These are phyloP conservation scores for Mus minutoides DNA, from an alignment of 2,797 vertebrate genomes.

Conservation along the genomic window DNA sequence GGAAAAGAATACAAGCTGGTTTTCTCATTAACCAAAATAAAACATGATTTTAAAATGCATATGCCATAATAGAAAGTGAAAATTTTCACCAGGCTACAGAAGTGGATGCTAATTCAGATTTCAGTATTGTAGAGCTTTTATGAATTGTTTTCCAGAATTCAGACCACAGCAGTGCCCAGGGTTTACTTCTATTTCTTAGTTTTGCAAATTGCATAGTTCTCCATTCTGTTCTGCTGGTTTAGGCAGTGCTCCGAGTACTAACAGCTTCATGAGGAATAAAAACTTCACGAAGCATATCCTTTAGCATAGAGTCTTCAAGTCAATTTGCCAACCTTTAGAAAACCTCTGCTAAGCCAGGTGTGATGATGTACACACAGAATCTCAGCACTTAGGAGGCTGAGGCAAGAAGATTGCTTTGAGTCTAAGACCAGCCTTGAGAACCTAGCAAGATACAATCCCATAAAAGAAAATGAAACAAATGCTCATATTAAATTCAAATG, in stretches of 20 bases:
- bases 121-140: not conserved
- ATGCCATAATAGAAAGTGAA: slow-evolving; percentile 36
- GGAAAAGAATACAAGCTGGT: slow-evolving; percentile 34
- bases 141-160: slow-evolving; percentile 54
- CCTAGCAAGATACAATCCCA: not conserved
- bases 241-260: not conserved
- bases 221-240: not conserved
- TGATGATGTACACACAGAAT: not conserved
- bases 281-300: not conserved
- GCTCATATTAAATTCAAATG: slow-evolving; percentile 54
- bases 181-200: slow-evolving; percentile 46
- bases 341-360: not conserved
- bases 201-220: slow-evolving; percentile 23
- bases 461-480: not conserved
- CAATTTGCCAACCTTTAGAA: slow-evolving; percentile 22
- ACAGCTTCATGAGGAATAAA: slow-evolving; percentile 44
- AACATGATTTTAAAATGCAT: slow-evolving; percentile 62
- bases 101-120: slow-evolving; percentile 54
- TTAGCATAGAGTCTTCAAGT: not conserved
- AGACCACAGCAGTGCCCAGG: slow-evolving; percentile 26
- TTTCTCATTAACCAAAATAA: slow-evolving; percentile 66
- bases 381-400: not conserved
- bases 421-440: not conserved
- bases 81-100: slow-evolving; percentile 13
- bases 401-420: not conserved